Evolutionary conservation across 64 coral and sea anemone genomes (phyloP), one percentile per base, ranked within the genome.

Genomic region (Orbicella faveolata): DNA sequence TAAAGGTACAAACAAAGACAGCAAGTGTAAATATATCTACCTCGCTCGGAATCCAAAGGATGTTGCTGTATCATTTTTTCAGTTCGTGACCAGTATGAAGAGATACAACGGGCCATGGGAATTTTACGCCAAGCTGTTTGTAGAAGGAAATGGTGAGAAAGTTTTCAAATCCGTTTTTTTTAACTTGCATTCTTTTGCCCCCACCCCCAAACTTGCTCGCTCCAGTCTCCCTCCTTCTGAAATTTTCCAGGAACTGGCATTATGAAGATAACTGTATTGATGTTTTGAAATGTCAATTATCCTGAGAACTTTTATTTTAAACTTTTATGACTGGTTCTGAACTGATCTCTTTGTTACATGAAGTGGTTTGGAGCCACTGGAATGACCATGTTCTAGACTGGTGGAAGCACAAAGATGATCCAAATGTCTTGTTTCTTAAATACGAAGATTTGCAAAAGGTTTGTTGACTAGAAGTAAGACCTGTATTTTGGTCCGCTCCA

Each of bases 401-500:
- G 88, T 89, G 88, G 88, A 63, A 70, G 26, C 88, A 89, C 63
- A 76, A 77, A 79, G 76, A 89, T 63, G 76, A 89, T 9, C 55
- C 55, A 14, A 89, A 80, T 51, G 52, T 89, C 39, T 63, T 89
- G 34, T 79, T 68, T 62, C 88, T 89, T 13, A 89, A 89, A 77
- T 89, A 89, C 52, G 88, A 89, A 62, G 88, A 89, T n/a, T 65
- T 89, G 61, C 59, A 89, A 51, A 79, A 89, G 88, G 88, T 89
- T 76, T 76, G 75, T 51, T 37, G 62, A 21, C 11, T 64, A 48
- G 44, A 48, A 5, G 2, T 5, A 6, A 48, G 44, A 6, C 44
- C 44, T 48, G 44, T 48, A 48, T 6, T 21, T 2, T 19, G 20
- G 20, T 18, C 20, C 62, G 9, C 0, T 64, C 14, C 62, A 64